Conservation (phyloP, 2,888 invertebrate species). For the Clunio marinus region DNA sequence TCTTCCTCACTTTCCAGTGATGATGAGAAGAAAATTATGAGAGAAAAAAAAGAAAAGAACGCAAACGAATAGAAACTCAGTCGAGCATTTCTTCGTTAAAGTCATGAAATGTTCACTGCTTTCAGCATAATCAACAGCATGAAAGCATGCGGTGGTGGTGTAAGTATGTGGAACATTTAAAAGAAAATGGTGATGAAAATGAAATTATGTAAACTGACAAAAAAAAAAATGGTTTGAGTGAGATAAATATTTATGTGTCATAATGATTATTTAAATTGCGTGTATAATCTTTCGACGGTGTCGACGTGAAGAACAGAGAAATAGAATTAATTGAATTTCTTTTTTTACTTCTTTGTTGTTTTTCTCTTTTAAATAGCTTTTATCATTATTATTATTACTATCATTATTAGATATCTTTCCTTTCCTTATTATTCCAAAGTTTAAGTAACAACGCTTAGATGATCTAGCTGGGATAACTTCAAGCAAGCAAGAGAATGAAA, state of each 20-base stretch:
- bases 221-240: conserved; percentile 17
- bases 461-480: not conserved
- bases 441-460: too few relatives aligned
- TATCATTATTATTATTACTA: too few relatives aligned
- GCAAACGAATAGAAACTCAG: too few relatives aligned
- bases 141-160: not conserved
- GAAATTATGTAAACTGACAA: conserved; percentile 18
- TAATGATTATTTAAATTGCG: conserved; percentile 28
- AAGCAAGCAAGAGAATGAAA: not conserved
- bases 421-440: too few relatives aligned
- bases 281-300: conserved; percentile 17
- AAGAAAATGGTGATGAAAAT: conserved; percentile 9
- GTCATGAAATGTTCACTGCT: too few relatives aligned
- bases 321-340: conserved; percentile 25
- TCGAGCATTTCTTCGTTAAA: too few relatives aligned
- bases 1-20: too few relatives aligned
- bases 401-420: too few relatives aligned
- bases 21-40: too few relatives aligned
- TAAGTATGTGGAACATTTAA: not conserved
- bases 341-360: not conserved
- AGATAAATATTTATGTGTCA: conserved; percentile 28
- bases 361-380: too few relatives aligned
- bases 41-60: too few relatives aligned
- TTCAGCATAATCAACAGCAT: not conserved
- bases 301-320: conserved; percentile 17